These are phyloP conservation scores for Crypturellus tataupa DNA, from an alignment of 2,797 vertebrate genomes.

Conservation along the genomic window DNA sequence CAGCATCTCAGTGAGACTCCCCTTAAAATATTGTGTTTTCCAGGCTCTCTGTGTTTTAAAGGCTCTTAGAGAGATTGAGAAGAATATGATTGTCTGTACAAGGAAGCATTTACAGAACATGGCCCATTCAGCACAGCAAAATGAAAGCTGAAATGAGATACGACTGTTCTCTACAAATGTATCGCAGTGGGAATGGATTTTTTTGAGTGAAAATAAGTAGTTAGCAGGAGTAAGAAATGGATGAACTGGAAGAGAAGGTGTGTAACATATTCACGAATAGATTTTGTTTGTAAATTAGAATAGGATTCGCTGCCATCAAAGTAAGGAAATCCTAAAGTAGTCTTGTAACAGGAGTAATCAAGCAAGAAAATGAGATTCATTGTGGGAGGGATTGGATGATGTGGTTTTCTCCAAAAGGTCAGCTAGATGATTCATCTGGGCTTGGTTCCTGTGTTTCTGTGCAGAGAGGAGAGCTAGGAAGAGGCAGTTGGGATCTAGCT, in stretches of 20 bases:
- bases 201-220: not conserved
- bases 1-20: not conserved
- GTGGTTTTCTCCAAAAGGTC: not conserved
- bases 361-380: not conserved
- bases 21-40: not conserved
- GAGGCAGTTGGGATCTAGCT: too few species aligned
- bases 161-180: not conserved
- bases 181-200: not conserved
- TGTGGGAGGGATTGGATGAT: not conserved
- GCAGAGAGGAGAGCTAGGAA: too few species aligned
- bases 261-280: not conserved
- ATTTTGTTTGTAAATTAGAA: not conserved
- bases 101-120: not conserved
- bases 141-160: not conserved
- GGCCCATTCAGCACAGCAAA: not conserved
- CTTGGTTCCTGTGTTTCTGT: too few species aligned
- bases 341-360: not conserved
- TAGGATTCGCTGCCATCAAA: not conserved
- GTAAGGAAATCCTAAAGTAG: not conserved
- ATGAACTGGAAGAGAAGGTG: not conserved
- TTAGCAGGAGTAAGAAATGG: too few species aligned
- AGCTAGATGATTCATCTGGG: not conserved
- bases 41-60: not conserved
- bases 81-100: not conserved
- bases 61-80: not conserved